Conservation (phyloP, 2,888 invertebrate genomes). For the Drosophila picticornis region DNA sequence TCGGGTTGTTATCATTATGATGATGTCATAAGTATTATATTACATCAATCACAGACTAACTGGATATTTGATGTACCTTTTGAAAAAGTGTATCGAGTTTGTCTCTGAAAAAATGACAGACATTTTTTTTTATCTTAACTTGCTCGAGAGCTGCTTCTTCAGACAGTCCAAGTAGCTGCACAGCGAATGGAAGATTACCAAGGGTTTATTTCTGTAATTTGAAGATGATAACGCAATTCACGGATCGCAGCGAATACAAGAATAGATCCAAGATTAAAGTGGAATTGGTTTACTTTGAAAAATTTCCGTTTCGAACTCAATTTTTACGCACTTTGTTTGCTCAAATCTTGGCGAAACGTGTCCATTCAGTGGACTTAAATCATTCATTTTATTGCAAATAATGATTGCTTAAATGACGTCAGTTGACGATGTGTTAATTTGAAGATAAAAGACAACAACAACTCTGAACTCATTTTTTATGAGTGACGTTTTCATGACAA, state of each 20-base stretch:
- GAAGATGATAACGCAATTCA: background rate
- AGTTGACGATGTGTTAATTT: constrained; percentile 38
- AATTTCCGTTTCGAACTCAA: background rate
- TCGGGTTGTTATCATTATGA: background rate
- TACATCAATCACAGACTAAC: background rate
- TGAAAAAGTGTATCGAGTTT: background rate
- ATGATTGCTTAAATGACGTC: constrained; percentile 40
- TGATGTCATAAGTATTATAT: background rate
- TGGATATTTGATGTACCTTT: background rate
- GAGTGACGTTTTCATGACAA: background rate
- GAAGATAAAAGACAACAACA: constrained; percentile 29
- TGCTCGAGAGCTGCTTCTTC: constrained; percentile 16
- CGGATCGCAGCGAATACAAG: background rate
- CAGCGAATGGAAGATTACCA: constrained; percentile 1
- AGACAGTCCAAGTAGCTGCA: constrained; percentile 7
- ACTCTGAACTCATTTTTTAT: constrained; percentile 10
- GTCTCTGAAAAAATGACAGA: constrained; percentile 7
- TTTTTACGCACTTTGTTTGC: background rate
- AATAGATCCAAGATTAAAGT: background rate
- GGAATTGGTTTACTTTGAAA: too few species aligned
- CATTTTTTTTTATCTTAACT: constrained; percentile 11
- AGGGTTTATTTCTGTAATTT: background rate
- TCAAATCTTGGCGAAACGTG: constrained; percentile 11
- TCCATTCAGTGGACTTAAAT: background rate
- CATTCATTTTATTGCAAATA: background rate